Evolutionary conservation across 2,113 vertebrate species (phyloP).

Genomic region (Glareola pratincola): DNA sequence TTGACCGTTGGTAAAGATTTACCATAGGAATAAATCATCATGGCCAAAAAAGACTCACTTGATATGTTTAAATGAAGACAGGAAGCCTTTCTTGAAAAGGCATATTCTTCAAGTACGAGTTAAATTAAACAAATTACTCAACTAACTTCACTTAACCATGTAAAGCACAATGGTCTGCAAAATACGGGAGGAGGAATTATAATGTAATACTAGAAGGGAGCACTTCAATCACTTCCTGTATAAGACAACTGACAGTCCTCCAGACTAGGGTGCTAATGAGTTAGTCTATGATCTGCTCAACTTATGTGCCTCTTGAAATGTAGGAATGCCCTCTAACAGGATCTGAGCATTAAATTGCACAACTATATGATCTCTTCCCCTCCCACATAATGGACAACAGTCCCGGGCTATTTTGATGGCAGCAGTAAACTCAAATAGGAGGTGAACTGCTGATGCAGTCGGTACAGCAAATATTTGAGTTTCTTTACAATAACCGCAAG

Average conservation of each 20-base stretch:
- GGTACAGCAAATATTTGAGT: neutral
- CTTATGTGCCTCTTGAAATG: neutral
- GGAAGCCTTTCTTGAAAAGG: neutral
- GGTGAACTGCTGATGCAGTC: neutral
- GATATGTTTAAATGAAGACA: neutral
- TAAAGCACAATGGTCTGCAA: neutral
- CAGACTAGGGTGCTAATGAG: neutral
- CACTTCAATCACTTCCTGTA: neutral
- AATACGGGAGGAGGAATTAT: neutral
- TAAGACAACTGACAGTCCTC: neutral
- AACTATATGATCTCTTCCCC: neutral
- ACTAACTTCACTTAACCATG: neutral
- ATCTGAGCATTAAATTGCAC: neutral
- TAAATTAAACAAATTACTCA: neutral
- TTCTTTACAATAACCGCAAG: constrained; percentile 36
- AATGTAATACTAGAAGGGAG: neutral
- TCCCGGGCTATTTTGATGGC: neutral
- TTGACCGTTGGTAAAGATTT: neutral
- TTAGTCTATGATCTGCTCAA: neutral
- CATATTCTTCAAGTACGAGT: neutral
- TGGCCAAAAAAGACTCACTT: neutral
- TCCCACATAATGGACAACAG: neutral
- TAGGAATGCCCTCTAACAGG: neutral
- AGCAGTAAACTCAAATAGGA: neutral
- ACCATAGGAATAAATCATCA: neutral